Evolutionary conservation across 2,888 invertebrate species (phyloP).

Genomic region (Drosophila meridiana): DNA sequence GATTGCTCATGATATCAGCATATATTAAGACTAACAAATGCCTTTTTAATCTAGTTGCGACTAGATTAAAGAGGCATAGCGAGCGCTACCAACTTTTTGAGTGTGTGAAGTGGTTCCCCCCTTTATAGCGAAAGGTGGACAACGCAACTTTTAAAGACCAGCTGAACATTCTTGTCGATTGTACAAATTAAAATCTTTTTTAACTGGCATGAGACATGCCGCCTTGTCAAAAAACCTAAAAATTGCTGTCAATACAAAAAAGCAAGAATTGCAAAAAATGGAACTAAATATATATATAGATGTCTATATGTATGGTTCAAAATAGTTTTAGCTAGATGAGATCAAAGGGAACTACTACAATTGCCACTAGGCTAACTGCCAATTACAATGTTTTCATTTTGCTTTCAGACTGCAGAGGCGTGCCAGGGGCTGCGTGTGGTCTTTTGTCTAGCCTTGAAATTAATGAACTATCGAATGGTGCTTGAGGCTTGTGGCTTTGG

Average conservation of each 20-base stretch:
- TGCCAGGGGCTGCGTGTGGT: slow-evolving; percentile 11
- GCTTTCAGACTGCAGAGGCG: not conserved
- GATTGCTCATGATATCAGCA: not conserved
- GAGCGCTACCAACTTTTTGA: not conserved
- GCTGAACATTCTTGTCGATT: slow-evolving; percentile 51
- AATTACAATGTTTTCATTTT: slow-evolving; percentile 21
- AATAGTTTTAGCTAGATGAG: slow-evolving; percentile 17
- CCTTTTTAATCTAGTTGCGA: no score
- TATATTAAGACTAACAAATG: no score
- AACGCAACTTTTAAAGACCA: slow-evolving; percentile 51
- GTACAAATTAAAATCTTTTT: slow-evolving; percentile 44
- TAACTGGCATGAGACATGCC: slow-evolving; percentile 50
- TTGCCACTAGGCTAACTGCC: slow-evolving; percentile 48
- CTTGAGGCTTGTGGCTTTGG: slow-evolving; percentile 16
- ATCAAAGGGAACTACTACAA: slow-evolving; percentile 42
- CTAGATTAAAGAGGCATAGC: not conserved
- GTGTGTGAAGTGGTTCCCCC: slow-evolving; percentile 1
- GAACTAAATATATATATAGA: slow-evolving; percentile 13
- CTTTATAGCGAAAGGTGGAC: slow-evolving; percentile 1
- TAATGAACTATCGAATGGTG: slow-evolving; percentile 45
- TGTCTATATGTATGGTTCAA: slow-evolving; percentile 2
- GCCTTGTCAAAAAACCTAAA: slow-evolving; percentile 7
- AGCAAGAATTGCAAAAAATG: slow-evolving; percentile 19
- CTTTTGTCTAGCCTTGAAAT: slow-evolving; percentile 46
- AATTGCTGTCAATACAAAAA: slow-evolving; percentile 1